These are phyloP conservation scores for Furcifer pardalis DNA, from an alignment of 2,797 vertebrate genomes.

Conservation along the genomic window DNA sequence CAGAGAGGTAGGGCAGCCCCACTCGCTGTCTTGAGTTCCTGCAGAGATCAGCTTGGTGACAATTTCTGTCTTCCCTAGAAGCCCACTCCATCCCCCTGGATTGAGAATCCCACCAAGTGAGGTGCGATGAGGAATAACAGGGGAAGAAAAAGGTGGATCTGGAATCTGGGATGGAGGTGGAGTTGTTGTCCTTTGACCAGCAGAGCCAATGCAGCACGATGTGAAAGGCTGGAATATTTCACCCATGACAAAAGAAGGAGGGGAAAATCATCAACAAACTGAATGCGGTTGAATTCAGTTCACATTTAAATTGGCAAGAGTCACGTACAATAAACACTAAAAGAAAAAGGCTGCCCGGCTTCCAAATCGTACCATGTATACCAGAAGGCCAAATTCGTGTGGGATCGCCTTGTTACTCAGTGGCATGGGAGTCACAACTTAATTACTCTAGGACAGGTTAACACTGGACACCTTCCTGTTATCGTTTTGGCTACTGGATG, in stretches of 20 bases:
- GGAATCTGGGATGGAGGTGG: constrained; percentile 96
- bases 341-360: not conserved
- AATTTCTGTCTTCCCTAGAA: constrained; percentile 86
- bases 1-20: constrained; percentile 95
- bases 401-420: not conserved
- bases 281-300: not conserved
- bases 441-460: not conserved
- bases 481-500: not conserved
- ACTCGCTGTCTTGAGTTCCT: constrained; percentile 97
- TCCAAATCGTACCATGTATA: not conserved
- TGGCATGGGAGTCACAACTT: not conserved
- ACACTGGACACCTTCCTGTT: not conserved
- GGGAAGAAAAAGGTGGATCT: constrained; percentile 89
- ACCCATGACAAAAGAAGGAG: constrained; percentile 14
- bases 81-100: constrained; percentile 85
- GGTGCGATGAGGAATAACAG: constrained; percentile 82
- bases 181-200: constrained; percentile 95
- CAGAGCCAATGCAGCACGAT: constrained; percentile 96
- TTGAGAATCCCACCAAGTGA: constrained; percentile 90
- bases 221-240: constrained; percentile 84
- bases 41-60: constrained; percentile 95
- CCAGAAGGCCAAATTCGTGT: not conserved
- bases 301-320: not conserved
- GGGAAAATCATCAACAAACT: not conserved
- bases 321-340: not conserved